Conservation (phyloP, 2,113 vertebrate genomes). For the Atractosteus spatula region DNA sequence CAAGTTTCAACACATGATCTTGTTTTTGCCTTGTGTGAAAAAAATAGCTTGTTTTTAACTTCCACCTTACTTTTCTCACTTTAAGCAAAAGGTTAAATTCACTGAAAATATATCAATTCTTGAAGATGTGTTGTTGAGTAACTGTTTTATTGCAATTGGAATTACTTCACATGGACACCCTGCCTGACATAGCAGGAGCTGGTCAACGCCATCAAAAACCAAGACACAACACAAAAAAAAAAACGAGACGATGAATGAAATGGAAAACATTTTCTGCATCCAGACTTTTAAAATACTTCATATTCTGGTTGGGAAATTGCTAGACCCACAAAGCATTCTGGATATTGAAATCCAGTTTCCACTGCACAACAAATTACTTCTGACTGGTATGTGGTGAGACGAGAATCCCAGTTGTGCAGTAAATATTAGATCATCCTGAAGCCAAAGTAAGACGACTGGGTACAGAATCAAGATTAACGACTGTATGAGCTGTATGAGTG, state of each 20-base stretch:
- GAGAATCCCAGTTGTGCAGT: slow-evolving; percentile 15
- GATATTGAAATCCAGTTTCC: slow-evolving; percentile 13
- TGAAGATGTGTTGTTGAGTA: slow-evolving; percentile 17
- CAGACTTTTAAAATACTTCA: neutral
- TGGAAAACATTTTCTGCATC: slow-evolving; percentile 9
- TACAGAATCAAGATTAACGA: slow-evolving; percentile 26
- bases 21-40: slow-evolving; percentile 1
- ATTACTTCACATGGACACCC: neutral
- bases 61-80: too few species aligned
- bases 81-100: neutral
- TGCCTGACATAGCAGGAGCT: slow-evolving; percentile 4
- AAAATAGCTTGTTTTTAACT: neutral
- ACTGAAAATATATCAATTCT: slow-evolving; percentile 8
- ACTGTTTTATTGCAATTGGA: slow-evolving; percentile 18
- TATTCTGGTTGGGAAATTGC: neutral
- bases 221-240: neutral
- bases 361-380: slow-evolving; percentile 6
- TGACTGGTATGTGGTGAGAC: slow-evolving; percentile 15
- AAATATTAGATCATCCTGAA: slow-evolving; percentile 27
- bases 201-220: neutral
- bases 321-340: neutral
- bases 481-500: slow-evolving; percentile 11
- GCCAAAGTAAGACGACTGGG: neutral
- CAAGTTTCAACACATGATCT: neutral
- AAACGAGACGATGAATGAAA: neutral